Conservation (phyloP, 2,888 invertebrate genomes). For the Acronicta alni region DNA sequence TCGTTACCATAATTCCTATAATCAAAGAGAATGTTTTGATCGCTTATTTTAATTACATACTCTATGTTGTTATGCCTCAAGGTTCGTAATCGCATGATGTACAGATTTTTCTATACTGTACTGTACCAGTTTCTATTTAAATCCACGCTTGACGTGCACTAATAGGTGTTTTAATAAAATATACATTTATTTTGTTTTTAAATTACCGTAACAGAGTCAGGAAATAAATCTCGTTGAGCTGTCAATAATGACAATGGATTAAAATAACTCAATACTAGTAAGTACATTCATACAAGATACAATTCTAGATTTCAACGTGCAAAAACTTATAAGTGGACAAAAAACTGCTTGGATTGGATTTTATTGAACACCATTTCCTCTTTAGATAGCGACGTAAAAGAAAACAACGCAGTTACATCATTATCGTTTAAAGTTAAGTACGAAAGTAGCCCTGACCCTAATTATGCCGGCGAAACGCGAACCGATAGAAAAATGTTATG, state of each 20-base stretch:
- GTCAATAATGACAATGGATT: constrained; percentile 36
- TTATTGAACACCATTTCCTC: constrained; percentile 22
- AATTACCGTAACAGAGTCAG: constrained; percentile 13
- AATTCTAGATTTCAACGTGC: constrained; percentile 24
- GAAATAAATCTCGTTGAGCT: constrained; percentile 27
- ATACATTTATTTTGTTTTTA: constrained; percentile 17
- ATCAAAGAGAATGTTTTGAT: constrained; percentile 20
- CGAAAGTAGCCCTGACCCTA: constrained; percentile 51
- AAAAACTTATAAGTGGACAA: constrained; percentile 27
- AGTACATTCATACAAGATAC: constrained; percentile 21
- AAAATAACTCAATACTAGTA: constrained; percentile 23
- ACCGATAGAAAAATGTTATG: constrained; percentile 33
- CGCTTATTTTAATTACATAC: constrained; percentile 44
- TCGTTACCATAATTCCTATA: constrained; percentile 22
- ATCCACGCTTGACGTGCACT: constrained; percentile 22
- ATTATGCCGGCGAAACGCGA: constrained; percentile 33
- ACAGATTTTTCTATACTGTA: constrained; percentile 9
- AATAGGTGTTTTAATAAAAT: constrained; percentile 5
- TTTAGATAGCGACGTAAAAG: constrained; percentile 17
- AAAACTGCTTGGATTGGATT: constrained; percentile 8
- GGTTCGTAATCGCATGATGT: constrained; percentile 9
- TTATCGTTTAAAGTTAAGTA: constrained; percentile 23
- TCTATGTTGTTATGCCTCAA: constrained; percentile 8
- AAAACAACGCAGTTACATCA: constrained; percentile 29
- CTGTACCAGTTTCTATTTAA: constrained; percentile 17